Percentiles rank a stretch among this genome's conserved stretches.
These are phyloP conservation scores for Polietes domitor DNA, from an alignment of 2,888 invertebrate species.

Conservation along the genomic window DNA sequence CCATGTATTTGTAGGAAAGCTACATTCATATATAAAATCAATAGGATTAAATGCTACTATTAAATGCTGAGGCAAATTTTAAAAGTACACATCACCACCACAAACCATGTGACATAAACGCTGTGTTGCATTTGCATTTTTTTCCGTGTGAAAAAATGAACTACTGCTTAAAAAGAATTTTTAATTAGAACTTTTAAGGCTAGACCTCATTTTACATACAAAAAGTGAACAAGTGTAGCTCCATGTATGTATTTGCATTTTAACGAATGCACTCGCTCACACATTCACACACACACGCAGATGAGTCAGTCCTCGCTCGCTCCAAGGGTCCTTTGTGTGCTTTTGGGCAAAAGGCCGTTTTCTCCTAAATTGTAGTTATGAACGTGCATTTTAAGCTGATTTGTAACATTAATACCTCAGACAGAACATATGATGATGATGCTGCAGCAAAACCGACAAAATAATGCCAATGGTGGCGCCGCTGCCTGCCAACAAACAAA, in stretches of 20 bases:
- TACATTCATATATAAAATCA: too few species aligned
- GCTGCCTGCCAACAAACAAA: neutral
- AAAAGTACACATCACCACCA: too few species aligned
- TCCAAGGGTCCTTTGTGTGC: neutral
- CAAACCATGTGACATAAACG: too few species aligned
- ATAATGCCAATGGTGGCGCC: neutral
- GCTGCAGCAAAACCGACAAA: conserved; percentile 10
- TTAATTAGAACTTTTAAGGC: conserved; percentile 25
- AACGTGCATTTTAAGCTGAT: conserved; percentile 45
- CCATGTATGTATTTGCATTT: conserved; percentile 11
- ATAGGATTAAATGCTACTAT: too few species aligned
- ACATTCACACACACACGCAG: neutral
- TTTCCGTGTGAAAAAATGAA: neutral
- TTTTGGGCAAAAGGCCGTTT: neutral
- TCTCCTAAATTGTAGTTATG: conserved; percentile 39
- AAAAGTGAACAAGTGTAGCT: neutral
- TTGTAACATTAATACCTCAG: conserved; percentile 35
- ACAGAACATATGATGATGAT: conserved; percentile 33
- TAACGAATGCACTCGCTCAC: neutral
- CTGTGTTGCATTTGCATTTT: neutral
- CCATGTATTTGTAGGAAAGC: too few species aligned
- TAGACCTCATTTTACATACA: neutral
- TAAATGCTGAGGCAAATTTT: too few species aligned
- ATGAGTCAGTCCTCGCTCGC: too few species aligned
- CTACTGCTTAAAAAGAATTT: conserved; percentile 6